These are phyloP conservation scores for Bovichtus variegatus DNA, from an alignment of 2,797 vertebrate species.

Conservation along the genomic window DNA sequence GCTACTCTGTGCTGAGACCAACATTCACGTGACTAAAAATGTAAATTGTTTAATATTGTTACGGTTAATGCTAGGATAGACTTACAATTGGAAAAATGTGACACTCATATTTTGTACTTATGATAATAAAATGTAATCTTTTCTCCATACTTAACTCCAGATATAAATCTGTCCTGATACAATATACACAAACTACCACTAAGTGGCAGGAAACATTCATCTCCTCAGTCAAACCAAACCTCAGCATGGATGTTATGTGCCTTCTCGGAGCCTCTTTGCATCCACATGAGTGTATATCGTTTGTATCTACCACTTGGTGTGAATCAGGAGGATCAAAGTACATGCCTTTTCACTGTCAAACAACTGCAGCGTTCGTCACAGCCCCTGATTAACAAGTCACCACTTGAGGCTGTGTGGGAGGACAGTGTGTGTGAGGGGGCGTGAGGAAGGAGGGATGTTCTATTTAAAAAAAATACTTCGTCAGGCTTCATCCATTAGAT, in stretches of 20 bases:
- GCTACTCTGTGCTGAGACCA: too few relatives aligned
- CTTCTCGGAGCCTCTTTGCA: slow-evolving; percentile 19
- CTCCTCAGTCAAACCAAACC: not conserved
- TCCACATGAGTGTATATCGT: slow-evolving; percentile 32
- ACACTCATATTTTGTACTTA: not conserved
- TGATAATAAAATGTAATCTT: not conserved
- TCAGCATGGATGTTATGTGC: not conserved
- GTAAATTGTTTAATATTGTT: too few relatives aligned
- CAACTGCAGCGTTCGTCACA: slow-evolving; percentile 41
- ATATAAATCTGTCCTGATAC: not conserved
- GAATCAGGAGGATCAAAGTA: slow-evolving; percentile 51
- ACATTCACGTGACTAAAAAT: too few relatives aligned
- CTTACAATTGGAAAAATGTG: not conserved
- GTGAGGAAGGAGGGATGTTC: slow-evolving; percentile 55
- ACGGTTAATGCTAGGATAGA: not conserved
- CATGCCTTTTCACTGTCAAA: slow-evolving; percentile 20
- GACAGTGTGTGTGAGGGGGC: slow-evolving; percentile 1
- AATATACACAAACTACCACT: slow-evolving; percentile 33
- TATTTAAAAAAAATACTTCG: slow-evolving; percentile 52
- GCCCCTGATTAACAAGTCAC: slow-evolving; percentile 66
- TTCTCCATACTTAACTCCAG: not conserved
- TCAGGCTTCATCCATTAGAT: slow-evolving; percentile 54
- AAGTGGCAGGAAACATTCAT: slow-evolving; percentile 48
- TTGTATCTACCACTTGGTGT: slow-evolving; percentile 22
- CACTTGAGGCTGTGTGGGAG: slow-evolving; percentile 33